Evolutionary conservation across 2,113 vertebrate species (phyloP).

Genomic region (Ptilorrhoa leucosticta): DNA sequence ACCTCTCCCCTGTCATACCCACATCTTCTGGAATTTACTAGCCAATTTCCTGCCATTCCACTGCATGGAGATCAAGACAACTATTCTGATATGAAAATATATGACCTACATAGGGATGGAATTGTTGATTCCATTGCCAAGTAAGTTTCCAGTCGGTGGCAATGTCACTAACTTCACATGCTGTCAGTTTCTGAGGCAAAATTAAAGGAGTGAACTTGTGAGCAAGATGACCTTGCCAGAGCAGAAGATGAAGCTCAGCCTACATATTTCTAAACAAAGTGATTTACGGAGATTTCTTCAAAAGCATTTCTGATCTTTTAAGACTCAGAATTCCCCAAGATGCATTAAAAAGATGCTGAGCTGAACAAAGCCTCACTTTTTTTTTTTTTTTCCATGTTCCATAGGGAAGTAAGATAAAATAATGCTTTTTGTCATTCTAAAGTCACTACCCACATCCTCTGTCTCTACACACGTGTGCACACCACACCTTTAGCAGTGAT

Average conservation of each 20-base stretch:
- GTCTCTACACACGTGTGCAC: rapidly evolving
- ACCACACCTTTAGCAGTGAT: neutral
- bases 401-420: neutral
- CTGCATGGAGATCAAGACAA: neutral
- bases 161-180: neutral
- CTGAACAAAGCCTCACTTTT: neutral
- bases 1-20: neutral
- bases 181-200: neutral
- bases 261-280: neutral
- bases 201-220: neutral
- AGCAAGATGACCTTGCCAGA: constrained; percentile 19
- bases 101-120: neutral
- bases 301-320: constrained; percentile 29
- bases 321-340: constrained; percentile 6
- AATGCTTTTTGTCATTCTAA: neutral
- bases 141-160: neutral
- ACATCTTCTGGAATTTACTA: neutral
- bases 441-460: neutral
- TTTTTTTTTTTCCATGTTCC: neutral
- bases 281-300: neutral
- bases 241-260: neutral
- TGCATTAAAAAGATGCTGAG: neutral
- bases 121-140: neutral
- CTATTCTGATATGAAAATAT: neutral
- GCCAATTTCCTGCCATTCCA: neutral